Percentiles rank a stretch among this genome's conserved stretches.
These are phyloP conservation scores for Lepidocyrtoides sp. DNA, from an alignment of 2,888 invertebrate genomes.

Conservation along the genomic window DNA sequence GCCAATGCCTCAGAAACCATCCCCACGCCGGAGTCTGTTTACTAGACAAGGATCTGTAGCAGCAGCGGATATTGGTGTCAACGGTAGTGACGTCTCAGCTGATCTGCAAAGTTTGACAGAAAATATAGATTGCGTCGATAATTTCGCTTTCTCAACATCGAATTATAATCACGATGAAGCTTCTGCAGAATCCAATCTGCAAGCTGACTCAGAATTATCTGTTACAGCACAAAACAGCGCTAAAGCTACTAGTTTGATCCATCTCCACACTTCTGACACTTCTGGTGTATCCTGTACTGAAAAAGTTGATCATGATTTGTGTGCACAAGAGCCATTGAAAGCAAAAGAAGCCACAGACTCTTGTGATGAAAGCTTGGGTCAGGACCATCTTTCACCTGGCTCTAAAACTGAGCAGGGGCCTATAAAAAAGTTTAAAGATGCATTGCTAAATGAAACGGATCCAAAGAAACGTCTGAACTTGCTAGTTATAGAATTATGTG, in stretches of 20 bases:
- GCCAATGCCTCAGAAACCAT: neutral
- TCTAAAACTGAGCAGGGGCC: neutral
- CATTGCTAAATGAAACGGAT: constrained; percentile 82
- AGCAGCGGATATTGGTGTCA: neutral
- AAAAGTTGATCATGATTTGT: neutral
- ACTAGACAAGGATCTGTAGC: neutral
- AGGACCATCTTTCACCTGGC: neutral
- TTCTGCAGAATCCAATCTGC: neutral
- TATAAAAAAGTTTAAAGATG: constrained; percentile 72
- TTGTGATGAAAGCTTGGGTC: constrained; percentile 51
- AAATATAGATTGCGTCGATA: neutral
- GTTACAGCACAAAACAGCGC: neutral
- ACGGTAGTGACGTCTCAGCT: neutral
- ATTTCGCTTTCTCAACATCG: neutral
- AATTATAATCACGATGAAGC: neutral
- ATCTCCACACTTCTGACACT: neutral
- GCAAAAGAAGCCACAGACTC: constrained; percentile 45
- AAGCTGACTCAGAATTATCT: neutral
- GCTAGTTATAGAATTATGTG: constrained; percentile 80
- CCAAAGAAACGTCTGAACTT: constrained; percentile 80
- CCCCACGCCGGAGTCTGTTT: neutral
- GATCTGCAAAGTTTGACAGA: constrained; percentile 40
- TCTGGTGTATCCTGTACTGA: neutral
- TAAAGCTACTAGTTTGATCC: neutral
- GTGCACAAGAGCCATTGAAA: neutral